Conservation (phyloP, 2,113 vertebrate species). For the Cyanoramphus novaezelandiae region DNA sequence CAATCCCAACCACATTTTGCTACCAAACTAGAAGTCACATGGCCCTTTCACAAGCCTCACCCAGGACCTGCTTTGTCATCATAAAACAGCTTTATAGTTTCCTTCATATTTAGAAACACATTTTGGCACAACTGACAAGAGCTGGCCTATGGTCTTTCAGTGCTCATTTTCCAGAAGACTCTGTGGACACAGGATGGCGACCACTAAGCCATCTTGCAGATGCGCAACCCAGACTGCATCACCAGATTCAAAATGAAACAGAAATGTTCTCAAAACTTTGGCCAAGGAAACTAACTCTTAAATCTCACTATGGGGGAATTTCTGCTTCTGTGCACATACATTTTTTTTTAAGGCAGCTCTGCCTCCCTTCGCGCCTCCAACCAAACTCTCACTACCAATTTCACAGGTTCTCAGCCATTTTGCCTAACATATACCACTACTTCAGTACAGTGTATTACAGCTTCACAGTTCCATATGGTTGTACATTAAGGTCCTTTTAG, state of each 20-base stretch:
- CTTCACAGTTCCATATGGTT: neutral
- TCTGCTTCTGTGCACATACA: neutral
- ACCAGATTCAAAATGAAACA: neutral
- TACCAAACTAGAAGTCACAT: neutral
- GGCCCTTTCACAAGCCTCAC: neutral
- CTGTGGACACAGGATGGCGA: neutral
- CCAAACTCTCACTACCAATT: neutral
- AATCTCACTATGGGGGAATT: neutral
- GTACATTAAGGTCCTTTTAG: accelerated
- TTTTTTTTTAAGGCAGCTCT: neutral
- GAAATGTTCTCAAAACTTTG: neutral
- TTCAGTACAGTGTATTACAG: neutral
- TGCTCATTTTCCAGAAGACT: neutral
- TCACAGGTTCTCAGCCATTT: neutral
- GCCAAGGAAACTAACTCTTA: neutral
- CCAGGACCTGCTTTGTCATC: neutral
- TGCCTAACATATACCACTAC: neutral
- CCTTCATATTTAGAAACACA: neutral
- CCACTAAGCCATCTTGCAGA: neutral
- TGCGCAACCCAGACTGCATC: accelerated
- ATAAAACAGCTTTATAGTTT: neutral
- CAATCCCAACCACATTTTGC: neutral
- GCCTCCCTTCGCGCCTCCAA: neutral
- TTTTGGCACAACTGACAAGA: neutral
- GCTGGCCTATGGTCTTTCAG: neutral